Conservation (phyloP, 1,140 invertebrate genomes). For the Neodiprion lecontei region DNA sequence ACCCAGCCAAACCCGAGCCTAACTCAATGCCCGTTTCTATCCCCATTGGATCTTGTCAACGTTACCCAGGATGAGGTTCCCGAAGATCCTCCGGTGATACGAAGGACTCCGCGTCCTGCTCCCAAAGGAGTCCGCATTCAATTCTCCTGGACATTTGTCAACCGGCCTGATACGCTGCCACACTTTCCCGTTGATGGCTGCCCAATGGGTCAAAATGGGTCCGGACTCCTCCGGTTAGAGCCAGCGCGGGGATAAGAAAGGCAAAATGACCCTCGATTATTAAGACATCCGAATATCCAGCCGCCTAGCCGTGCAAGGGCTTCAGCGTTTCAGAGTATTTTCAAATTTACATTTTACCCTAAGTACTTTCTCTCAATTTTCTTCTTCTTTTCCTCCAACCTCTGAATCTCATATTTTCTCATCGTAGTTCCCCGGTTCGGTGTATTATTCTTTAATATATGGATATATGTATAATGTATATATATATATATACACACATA, state of each 20-base stretch:
- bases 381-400: background rate
- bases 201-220: background rate
- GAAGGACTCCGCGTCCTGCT: background rate
- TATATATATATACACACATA: too few relatives aligned
- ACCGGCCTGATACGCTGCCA: slow-evolving; percentile 5
- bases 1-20: background rate
- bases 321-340: background rate
- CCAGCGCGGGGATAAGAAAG: background rate
- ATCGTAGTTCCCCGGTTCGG: too few relatives aligned
- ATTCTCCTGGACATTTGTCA: background rate
- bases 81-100: background rate
- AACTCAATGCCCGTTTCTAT: background rate
- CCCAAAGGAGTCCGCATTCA: background rate
- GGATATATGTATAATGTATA: too few relatives aligned
- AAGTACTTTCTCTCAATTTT: background rate
- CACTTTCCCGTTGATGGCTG: background rate
- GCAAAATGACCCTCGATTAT: background rate
- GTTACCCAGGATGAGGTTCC: background rate
- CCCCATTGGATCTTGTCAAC: slow-evolving; percentile 2
- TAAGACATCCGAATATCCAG: background rate
- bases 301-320: background rate
- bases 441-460: too few relatives aligned
- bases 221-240: background rate
- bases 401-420: too few relatives aligned
- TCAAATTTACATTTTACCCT: background rate